These are phyloP conservation scores for Perodicticus potto DNA, from an alignment of 2,797 vertebrate species.

Conservation along the genomic window DNA sequence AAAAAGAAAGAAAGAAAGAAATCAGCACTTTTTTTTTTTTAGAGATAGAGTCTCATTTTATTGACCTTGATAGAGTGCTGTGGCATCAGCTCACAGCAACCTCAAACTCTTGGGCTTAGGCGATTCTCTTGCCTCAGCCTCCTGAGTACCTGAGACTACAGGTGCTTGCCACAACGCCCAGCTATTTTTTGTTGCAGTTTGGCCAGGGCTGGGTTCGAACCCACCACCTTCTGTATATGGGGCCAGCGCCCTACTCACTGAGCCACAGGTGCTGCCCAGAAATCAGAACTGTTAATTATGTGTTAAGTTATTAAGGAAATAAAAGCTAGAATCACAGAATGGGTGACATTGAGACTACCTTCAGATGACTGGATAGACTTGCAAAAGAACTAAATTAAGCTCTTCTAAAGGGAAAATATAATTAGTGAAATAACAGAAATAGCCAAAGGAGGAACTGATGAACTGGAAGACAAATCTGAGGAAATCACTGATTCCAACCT, in stretches of 20 bases:
- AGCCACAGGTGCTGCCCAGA: neutral
- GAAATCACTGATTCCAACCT: constrained; percentile 26
- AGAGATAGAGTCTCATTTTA: no score
- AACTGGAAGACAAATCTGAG: neutral
- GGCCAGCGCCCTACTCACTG: no score
- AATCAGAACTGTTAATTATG: neutral
- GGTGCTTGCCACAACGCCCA: no score
- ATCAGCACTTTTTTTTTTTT: neutral
- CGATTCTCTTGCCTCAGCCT: no score
- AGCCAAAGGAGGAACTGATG: neutral
- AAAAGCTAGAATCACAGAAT: neutral
- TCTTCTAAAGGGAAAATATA: neutral
- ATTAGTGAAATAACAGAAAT: neutral
- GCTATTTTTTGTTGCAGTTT: no score
- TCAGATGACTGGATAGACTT: neutral
- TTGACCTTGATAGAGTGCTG: no score
- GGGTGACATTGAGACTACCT: neutral
- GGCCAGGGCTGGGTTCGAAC: no score
- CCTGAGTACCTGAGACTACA: no score
- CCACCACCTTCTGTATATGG: no score
- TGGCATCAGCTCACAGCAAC: no score
- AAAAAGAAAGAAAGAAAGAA: neutral
- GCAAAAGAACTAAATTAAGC: neutral
- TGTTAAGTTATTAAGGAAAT: neutral
- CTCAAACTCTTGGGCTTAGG: no score